A percentile compares a stretch with the other conserved stretches of the same genome.
phyloP scores from a whole-genome alignment of 37 sponge, comb jelly and placozoan species.

The Cliona cf. orientalis region DNA sequence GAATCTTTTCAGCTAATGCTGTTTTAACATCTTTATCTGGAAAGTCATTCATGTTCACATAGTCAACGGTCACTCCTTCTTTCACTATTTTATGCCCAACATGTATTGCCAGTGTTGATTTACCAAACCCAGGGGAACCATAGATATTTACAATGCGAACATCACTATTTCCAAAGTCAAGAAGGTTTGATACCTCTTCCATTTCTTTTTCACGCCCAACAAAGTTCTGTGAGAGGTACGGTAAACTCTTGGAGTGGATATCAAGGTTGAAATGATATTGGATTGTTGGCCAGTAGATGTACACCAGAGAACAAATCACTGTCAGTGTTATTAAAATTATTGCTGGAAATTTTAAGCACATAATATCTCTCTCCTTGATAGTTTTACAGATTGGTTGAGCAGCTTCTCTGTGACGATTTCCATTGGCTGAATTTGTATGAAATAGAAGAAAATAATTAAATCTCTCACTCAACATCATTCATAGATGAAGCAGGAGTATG shows the following conservation, averaged over 20 bases:
- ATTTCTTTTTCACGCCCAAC: constrained; percentile 11
- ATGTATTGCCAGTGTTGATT: constrained; percentile 24
- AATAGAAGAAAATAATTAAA: too few relatives aligned
- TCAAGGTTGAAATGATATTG: too few relatives aligned
- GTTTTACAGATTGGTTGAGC: too few relatives aligned
- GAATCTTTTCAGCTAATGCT: constrained; percentile 9
- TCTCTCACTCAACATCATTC: too few relatives aligned
- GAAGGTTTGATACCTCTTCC: neutral
- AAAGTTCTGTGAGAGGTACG: neutral
- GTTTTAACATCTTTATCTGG: neutral
- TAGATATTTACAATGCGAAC: constrained; percentile 13
- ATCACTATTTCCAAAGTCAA: neutral
- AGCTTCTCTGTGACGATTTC: too few relatives aligned
- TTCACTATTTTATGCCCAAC: constrained; percentile 13
- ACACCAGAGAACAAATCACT: too few relatives aligned
- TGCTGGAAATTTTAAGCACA: too few relatives aligned
- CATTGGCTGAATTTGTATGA: too few relatives aligned
- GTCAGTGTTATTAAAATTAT: too few relatives aligned
- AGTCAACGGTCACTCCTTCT: constrained; percentile 10
- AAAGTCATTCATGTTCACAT: constrained; percentile 6
- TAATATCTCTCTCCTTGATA: too few relatives aligned
- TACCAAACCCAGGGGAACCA: constrained; percentile 41
- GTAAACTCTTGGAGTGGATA: constrained; percentile 15
- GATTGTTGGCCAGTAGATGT: too few relatives aligned
- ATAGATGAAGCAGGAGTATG: too few relatives aligned